Base-by-base conservation (phyloP, 2,797 vertebrate genomes). In the Novumbra hubbsi region DNA sequence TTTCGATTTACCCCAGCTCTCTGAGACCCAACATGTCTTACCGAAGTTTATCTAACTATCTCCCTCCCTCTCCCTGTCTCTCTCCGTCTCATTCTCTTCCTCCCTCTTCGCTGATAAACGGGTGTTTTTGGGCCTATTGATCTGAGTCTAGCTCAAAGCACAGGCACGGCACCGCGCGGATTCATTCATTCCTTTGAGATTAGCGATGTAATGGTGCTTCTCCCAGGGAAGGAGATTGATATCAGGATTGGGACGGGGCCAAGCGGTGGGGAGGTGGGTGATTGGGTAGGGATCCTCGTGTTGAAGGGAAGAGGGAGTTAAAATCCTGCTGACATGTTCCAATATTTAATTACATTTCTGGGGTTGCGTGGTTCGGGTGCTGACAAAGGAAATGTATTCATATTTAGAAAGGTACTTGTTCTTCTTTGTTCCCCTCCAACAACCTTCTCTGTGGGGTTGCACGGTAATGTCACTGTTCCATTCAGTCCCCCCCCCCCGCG, bases 331-430 rank as follows among this genome's bases (percentile, higher is more conserved):
- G 89, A 91, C 82, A 73, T 71, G 74, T 76, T 80, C 75, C 76
- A 81, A 87, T 89, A 86, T 89, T 84, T 88, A 86, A 91, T 90
- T 84, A 82, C 79, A 72, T 88, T 86, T 83, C 78, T 81, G 68
- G 32, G 68, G 72, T 74, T 83, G 72, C 82, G 76, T 74, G 77
- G 68, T 81, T 24, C 17, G 63, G 50, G 76, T 89, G 83, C 88
- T 88, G 87, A 90, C 80, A 78, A 80, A 78, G 78, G 68, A 0
- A 80, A 81, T 84, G 69, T 78, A 74, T 85, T 85, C 41, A 76
- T 78, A 70, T 84, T 81, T 67, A 68, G 63, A 80, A 73, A 80
- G 3, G 4, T 68, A 78, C 49, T 77, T 60, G 72, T 38, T 63
- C 69, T 73, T 63, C 75, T 73, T 80, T 21, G 67, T 80, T 82